These are phyloP conservation scores for Netelia fuscicornis DNA, from an alignment of 2,888 invertebrate species.

Conservation along the genomic window DNA sequence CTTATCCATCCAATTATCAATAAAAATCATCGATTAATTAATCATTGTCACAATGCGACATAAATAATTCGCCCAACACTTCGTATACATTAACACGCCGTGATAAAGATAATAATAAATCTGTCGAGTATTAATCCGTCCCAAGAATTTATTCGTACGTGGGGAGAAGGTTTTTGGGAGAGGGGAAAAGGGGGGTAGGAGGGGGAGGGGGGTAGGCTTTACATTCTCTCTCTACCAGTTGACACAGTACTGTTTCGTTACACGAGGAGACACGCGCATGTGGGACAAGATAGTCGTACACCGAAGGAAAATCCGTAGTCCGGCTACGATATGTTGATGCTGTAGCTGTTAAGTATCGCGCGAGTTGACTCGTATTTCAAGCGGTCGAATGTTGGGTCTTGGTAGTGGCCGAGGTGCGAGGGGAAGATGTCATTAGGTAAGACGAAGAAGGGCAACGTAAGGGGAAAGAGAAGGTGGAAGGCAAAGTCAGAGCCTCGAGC, in stretches of 20 bases:
- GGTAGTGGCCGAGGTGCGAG: conserved; percentile 25
- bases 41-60: too few species aligned
- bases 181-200: too few species aligned
- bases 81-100: too few species aligned
- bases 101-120: not conserved
- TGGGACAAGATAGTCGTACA: not conserved
- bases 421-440: conserved; percentile 49
- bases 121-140: not conserved
- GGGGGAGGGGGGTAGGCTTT: too few species aligned
- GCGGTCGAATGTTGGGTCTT: conserved; percentile 46
- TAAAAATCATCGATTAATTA: too few species aligned
- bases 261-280: not conserved
- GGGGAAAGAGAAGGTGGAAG: conserved; percentile 14
- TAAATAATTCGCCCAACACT: too few species aligned
- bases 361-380: conserved; percentile 51
- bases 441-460: conserved; percentile 19
- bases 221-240: not conserved
- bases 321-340: conserved; percentile 30
- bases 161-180: too few species aligned
- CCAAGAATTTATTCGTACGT: too few species aligned
- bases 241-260: not conserved
- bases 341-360: conserved; percentile 34
- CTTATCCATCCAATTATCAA: too few species aligned
- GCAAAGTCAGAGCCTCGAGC: conserved; percentile 25
- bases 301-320: conserved; percentile 14